Evolutionary conservation across 2,113 vertebrate species (phyloP).

Genomic region (Anthoscopus minutus): DNA sequence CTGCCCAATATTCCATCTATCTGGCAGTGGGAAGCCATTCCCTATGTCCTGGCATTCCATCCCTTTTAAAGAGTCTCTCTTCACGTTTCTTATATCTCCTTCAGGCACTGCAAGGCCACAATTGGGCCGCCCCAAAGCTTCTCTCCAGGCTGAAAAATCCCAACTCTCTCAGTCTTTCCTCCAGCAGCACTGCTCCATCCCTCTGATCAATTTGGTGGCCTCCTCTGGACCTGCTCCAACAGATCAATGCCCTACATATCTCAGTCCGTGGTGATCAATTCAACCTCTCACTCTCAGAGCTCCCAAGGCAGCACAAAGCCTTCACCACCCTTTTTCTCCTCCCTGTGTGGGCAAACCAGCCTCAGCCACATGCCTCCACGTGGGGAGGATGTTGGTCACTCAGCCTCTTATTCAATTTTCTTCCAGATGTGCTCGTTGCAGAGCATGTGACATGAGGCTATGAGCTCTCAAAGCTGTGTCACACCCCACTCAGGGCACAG

Average conservation of each 20-base stretch:
- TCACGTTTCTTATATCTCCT: fast-evolving
- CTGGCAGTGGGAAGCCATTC: neutral
- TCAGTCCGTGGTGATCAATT: neutral
- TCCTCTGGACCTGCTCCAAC: neutral
- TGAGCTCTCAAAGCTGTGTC: neutral
- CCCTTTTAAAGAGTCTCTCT: fast-evolving
- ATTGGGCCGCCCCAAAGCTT: fast-evolving
- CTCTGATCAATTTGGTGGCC: neutral
- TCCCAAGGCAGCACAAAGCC: fast-evolving
- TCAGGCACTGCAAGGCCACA: neutral
- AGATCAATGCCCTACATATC: neutral
- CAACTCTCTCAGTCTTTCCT: neutral
- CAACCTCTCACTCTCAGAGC: neutral
- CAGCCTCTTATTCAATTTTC: neutral
- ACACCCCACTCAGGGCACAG: neutral
- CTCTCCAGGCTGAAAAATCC: neutral
- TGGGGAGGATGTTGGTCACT: neutral
- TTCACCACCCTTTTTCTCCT: neutral
- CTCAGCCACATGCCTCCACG: fast-evolving
- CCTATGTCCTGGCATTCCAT: fast-evolving
- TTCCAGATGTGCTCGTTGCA: neutral
- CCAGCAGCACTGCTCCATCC: neutral
- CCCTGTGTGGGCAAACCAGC: neutral
- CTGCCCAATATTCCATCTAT: fast-evolving
- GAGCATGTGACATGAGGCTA: neutral